Percentiles rank a stretch among this genome's conserved stretches.
phyloP scores from a whole-genome alignment of 2,797 vertebrate species.

The Paguma larvata region DNA sequence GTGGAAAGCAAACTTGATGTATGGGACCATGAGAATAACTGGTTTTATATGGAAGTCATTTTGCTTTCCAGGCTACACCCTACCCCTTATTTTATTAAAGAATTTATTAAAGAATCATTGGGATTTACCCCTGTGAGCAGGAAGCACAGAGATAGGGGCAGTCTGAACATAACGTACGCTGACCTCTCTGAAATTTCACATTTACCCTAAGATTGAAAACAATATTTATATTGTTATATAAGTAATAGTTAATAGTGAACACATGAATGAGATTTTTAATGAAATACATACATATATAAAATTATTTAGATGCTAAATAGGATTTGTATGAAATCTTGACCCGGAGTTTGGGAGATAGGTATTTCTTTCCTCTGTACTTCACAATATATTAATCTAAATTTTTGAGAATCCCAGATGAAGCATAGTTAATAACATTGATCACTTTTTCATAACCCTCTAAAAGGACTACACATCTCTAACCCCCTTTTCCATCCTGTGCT shows the following conservation, averaged over 20 bases:
- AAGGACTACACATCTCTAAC: accelerated
- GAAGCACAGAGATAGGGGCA: not conserved
- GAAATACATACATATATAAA: not conserved
- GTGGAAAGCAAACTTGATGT: not conserved
- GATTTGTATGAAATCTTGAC: not conserved
- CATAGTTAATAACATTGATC: not conserved
- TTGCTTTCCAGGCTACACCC: not conserved
- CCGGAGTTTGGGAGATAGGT: not conserved
- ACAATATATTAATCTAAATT: not conserved
- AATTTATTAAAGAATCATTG: not conserved
- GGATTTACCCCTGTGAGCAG: not conserved
- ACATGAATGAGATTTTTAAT: not conserved
- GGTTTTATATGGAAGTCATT: not conserved
- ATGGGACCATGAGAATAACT: not conserved
- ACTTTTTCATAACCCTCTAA: not conserved
- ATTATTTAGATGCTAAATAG: not conserved
- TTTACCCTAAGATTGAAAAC: not conserved
- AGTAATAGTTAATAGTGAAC: not conserved
- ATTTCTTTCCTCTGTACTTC: not conserved
- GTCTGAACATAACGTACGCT: not conserved
- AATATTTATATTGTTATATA: not conserved
- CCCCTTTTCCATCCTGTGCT: accelerated
- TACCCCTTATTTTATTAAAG: not conserved
- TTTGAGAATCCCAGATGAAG: not conserved
- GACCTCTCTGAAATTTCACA: not conserved